Conservation (phyloP, 2,888 invertebrate genomes). For the Subacronicta megacephala region DNA sequence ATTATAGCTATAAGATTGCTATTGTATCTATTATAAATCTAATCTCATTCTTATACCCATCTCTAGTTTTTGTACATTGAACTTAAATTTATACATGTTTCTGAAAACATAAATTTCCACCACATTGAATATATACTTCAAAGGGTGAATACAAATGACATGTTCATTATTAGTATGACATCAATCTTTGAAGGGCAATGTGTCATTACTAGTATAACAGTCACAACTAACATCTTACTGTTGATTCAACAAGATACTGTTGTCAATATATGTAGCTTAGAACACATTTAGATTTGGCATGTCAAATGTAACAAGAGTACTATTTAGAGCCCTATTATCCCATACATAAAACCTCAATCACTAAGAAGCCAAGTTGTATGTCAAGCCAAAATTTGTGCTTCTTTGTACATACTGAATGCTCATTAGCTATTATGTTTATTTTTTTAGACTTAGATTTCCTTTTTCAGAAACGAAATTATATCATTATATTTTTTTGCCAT, state of each 20-base stretch:
- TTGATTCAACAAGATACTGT: no score
- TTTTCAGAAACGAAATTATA: neutral
- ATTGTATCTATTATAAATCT: no score
- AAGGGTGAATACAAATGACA: no score
- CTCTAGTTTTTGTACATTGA: no score
- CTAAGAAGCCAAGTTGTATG: constrained; percentile 43
- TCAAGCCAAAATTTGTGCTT: constrained; percentile 31
- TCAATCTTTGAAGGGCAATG: constrained; percentile 52
- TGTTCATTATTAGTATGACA: constrained; percentile 41
- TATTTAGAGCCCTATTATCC: constrained; percentile 2
- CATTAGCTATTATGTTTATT: neutral
- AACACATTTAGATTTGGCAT: constrained; percentile 37
- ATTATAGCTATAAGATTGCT: no score
- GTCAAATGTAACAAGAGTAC: constrained; percentile 15
- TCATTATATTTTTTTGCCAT: neutral
- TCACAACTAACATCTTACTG: constrained; percentile 15
- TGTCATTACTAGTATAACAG: constrained; percentile 45
- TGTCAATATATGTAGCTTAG: constrained; percentile 10
- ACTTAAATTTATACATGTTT: no score
- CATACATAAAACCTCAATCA: constrained; percentile 23
- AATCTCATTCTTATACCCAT: no score
- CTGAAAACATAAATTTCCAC: no score
- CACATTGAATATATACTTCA: no score
- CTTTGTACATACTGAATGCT: neutral
- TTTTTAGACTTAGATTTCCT: neutral